Evolutionary conservation across 2,888 invertebrate genomes (phyloP).

Genomic region (Macaria liturata): DNA sequence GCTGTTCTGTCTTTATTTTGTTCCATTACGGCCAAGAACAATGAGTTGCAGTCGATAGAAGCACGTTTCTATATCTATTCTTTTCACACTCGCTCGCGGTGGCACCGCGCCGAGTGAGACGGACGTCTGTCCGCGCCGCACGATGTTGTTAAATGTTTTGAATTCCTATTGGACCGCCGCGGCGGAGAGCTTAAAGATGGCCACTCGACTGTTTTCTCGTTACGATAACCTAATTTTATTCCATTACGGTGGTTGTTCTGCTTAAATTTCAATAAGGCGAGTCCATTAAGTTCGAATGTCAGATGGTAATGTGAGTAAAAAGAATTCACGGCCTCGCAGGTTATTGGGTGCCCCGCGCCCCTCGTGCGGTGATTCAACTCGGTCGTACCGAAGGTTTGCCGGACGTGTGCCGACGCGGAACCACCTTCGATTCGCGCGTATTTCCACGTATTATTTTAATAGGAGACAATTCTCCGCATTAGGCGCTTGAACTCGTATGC

Average conservation of each 20-base stretch:
- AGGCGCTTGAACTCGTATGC: slow-evolving; percentile 43
- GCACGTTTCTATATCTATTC: slow-evolving; percentile 66
- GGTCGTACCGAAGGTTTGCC: slow-evolving; percentile 81
- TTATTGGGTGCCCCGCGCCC: slow-evolving; percentile 51
- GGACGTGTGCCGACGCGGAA: slow-evolving; percentile 78
- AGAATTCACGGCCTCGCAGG: slow-evolving; percentile 70
- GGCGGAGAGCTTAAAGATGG: slow-evolving; percentile 74
- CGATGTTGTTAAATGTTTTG: slow-evolving; percentile 64
- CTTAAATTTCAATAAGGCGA: slow-evolving; percentile 77
- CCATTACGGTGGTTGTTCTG: slow-evolving; percentile 71
- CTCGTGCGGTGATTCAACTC: slow-evolving; percentile 60
- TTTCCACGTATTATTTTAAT: slow-evolving; percentile 73
- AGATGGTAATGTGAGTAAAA: slow-evolving; percentile 75
- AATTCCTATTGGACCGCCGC: slow-evolving; percentile 74
- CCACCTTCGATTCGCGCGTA: slow-evolving; percentile 72
- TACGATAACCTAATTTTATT: slow-evolving; percentile 80
- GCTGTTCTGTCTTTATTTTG: slow-evolving; percentile 82
- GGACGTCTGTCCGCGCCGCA: slow-evolving; percentile 45
- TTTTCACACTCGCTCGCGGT: slow-evolving; percentile 49
- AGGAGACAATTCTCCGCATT: slow-evolving; percentile 40
- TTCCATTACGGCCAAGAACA: slow-evolving; percentile 81
- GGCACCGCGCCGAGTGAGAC: slow-evolving; percentile 56
- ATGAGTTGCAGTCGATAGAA: slow-evolving; percentile 75
- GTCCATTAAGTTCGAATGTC: slow-evolving; percentile 79
- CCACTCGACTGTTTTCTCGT: slow-evolving; percentile 77